Conservation (phyloP, 2,888 invertebrate genomes). For the Tiphia femorata region DNA sequence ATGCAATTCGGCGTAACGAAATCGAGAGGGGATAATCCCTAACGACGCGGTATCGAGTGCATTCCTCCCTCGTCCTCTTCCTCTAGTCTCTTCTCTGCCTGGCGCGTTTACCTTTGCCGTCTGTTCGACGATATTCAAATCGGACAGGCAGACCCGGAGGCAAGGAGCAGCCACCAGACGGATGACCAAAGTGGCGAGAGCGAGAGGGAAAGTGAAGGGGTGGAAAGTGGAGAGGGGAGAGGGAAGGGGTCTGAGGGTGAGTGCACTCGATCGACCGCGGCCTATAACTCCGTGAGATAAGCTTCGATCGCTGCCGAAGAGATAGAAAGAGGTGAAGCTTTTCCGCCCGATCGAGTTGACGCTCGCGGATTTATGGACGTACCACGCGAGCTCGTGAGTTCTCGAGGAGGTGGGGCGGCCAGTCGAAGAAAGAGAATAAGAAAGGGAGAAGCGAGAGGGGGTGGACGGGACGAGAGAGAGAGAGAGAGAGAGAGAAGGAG, state of each 20-base stretch:
- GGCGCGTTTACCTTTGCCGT: too few relatives aligned
- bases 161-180: too few relatives aligned
- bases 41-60: neutral
- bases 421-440: neutral
- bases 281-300: slow-evolving; percentile 32
- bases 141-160: neutral
- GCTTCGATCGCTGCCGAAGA: slow-evolving; percentile 24
- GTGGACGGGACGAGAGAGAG: slow-evolving; percentile 3
- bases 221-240: too few relatives aligned
- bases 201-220: too few relatives aligned
- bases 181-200: too few relatives aligned
- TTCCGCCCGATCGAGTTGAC: slow-evolving; percentile 25
- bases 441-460: neutral
- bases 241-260: too few relatives aligned
- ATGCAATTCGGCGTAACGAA: neutral
- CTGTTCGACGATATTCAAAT: too few relatives aligned
- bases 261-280: slow-evolving; percentile 16
- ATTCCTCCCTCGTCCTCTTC: neutral
- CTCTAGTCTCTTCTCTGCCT: too few relatives aligned
- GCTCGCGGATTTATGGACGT: slow-evolving; percentile 36
- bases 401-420: neutral
- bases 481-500: neutral
- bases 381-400: neutral
- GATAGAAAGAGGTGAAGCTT: slow-evolving; percentile 22
- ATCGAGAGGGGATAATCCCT: slow-evolving; percentile 3